Percentiles rank a stretch among this genome's conserved stretches.
Evolutionary conservation across 2,113 vertebrate genomes (phyloP).

Genomic region (Tretioscincus oriximinensis): DNA sequence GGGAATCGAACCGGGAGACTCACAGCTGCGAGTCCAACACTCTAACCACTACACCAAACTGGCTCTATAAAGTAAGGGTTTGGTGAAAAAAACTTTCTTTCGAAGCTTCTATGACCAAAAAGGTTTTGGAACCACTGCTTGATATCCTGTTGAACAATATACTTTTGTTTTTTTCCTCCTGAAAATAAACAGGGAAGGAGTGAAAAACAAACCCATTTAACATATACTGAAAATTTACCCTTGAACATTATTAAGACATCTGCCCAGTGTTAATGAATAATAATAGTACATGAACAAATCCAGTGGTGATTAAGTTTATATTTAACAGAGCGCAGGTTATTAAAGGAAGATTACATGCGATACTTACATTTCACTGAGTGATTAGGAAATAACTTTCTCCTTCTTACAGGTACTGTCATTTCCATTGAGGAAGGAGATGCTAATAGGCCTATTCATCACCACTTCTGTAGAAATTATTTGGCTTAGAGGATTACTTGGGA

Average conservation of each 20-base stretch:
- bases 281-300: conserved; percentile 46
- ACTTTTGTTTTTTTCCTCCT: too few species aligned
- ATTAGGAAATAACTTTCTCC: conserved; percentile 36
- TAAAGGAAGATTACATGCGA: conserved; percentile 41
- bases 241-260: conserved; percentile 20
- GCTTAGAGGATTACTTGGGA: conserved; percentile 37
- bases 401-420: conserved; percentile 33
- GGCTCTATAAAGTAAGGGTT: too few species aligned
- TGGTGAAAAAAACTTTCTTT: too few species aligned
- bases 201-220: conserved; percentile 14
- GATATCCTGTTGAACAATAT: too few species aligned
- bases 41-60: too few species aligned
- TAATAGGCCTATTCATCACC: conserved; percentile 32
- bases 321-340: conserved; percentile 48
- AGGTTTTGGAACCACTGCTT: too few species aligned
- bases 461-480: conserved; percentile 27
- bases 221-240: conserved; percentile 11
- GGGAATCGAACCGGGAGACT: too few species aligned
- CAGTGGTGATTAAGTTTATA: conserved; percentile 42
- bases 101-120: too few species aligned
- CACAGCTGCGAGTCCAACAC: too few species aligned
- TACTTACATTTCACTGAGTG: conserved; percentile 34
- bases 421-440: conserved; percentile 28
- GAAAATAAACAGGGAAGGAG: background rate
- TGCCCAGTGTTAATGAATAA: conserved; percentile 51